Evolutionary conservation across 2,113 vertebrate genomes (phyloP), one percentile per base, ranked within the genome.

Genomic region (Falco punctatus): DNA sequence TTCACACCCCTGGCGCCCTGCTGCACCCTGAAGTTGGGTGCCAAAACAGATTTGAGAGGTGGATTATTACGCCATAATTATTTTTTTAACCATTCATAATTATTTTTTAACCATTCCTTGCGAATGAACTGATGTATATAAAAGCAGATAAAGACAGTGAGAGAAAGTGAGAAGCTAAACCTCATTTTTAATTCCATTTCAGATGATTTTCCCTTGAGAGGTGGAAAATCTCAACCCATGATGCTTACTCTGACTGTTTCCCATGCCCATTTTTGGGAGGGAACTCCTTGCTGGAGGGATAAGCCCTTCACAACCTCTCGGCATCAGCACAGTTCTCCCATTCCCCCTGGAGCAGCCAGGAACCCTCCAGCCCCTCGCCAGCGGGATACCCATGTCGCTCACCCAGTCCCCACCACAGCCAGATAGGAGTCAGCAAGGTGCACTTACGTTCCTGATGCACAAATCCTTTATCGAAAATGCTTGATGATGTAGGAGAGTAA

Each of bases 241-340:
- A 46, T 66, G 44, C 30, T 90, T 66, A 16, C 26, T 46, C 40
- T 69, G 44, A 3, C 21, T 72, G 26, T 22, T 82, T 82, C 51
- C 40, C 2, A 0, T 51, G 48, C 14, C 10, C 4, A 2, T 84
- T 81, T 83, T 51, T 8, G 0, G 2, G 26, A 38, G 7, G 7
- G 4, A 57, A 19, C 9, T 44, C 40, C 40, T 58, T 8, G 0
- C 13, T 77, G 46, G 32, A 3, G 1, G 19, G 17, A 72, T 40
- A 54, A 92, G 58, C 8, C 52, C 8, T 61, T 30, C 27, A 13
- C 24, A 40, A 0, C 5, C 22, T 65, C 55, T 65, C 9, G 3
- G 17, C 20, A 5, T 54, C 15, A 70, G 46, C 51, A 46, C 15
- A 62, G 48, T 15, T 74, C 20, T 73, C 27, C 51, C 13, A 16